These are phyloP conservation scores for Psittacula cyanocephala DNA, from an alignment of 2,113 vertebrate genomes.

Conservation along the genomic window DNA sequence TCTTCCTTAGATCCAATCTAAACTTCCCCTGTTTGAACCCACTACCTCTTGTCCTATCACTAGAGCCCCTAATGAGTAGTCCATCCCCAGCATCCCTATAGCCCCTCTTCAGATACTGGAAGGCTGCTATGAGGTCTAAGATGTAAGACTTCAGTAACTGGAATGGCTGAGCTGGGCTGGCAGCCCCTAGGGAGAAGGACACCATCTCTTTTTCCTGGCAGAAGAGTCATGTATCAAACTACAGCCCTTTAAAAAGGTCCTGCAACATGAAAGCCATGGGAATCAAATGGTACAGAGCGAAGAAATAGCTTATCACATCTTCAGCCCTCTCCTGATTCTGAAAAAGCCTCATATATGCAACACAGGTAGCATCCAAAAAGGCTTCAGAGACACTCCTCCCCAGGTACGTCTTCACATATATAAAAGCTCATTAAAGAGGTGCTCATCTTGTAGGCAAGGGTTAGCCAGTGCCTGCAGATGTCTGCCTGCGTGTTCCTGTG, in stretches of 20 bases:
- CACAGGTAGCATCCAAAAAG: not conserved
- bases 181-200: not conserved
- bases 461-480: not conserved
- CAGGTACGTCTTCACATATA: not conserved
- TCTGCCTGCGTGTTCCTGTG: not conserved
- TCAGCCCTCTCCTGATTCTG: not conserved
- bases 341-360: not conserved
- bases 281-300: not conserved
- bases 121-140: too few relatives aligned
- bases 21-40: too few relatives aligned
- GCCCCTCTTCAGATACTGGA: too few relatives aligned
- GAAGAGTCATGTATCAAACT: not conserved
- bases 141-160: not conserved
- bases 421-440: not conserved
- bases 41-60: too few relatives aligned
- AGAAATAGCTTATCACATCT: accelerated
- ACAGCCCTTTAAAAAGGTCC: not conserved
- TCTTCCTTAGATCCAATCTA: too few relatives aligned
- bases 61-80: too few relatives aligned
- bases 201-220: not conserved
- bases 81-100: too few relatives aligned
- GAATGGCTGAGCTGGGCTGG: not conserved
- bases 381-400: not conserved
- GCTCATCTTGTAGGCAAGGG: not conserved
- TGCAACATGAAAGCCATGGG: not conserved